phyloP scores from a whole-genome alignment of 2,113 vertebrate genomes.

The Quiscalus mexicanus region DNA sequence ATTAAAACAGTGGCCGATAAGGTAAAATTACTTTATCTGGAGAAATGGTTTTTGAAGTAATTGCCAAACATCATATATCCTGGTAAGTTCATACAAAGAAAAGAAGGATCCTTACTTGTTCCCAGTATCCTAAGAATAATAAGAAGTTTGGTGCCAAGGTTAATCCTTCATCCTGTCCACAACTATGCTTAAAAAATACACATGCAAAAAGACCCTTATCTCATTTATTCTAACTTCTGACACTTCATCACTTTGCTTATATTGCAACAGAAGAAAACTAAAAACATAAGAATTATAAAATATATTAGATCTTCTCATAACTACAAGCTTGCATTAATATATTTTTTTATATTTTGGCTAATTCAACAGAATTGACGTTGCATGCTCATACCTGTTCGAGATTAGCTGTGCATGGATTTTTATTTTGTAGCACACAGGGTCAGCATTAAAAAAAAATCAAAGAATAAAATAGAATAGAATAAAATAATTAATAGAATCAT shows the following conservation, averaged over 20 bases:
- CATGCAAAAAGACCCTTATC: accelerated
- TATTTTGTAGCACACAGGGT: background rate
- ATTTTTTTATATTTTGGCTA: background rate
- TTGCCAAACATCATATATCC: background rate
- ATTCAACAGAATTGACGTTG: background rate
- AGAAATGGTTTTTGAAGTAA: background rate
- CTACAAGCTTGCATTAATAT: background rate
- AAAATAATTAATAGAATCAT: background rate
- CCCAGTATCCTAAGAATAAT: background rate
- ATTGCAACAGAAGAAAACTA: background rate
- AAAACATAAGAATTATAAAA: background rate
- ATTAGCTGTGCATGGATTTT: background rate
- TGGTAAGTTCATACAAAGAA: background rate
- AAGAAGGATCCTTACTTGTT: background rate
- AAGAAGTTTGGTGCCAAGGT: background rate
- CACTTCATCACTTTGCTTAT: background rate
- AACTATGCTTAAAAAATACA: background rate
- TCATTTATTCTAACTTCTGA: background rate
- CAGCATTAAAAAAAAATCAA: background rate
- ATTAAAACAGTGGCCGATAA: background rate
- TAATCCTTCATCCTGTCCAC: background rate
- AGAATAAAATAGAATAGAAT: background rate
- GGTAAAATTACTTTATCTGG: background rate
- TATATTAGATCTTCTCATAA: background rate
- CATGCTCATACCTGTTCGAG: background rate